Percentiles rank a stretch among this genome's conserved stretches.
Conservation (phyloP, 92 coral and sea anemone genomes). For the Porites rus region DNA sequence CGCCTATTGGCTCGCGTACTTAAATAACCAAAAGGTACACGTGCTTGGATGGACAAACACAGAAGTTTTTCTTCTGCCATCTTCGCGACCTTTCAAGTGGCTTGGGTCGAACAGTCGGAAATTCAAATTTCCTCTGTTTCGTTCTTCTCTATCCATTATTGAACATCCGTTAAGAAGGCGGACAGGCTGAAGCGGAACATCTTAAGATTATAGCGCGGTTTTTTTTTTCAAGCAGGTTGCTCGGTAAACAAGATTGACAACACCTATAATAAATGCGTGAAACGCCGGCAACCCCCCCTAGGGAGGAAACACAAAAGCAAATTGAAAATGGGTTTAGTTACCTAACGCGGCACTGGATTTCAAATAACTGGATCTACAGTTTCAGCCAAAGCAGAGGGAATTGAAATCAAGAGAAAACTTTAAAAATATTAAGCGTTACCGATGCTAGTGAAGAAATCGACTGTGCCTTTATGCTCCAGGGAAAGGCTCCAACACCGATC, state of each 20-base stretch:
- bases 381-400: neutral
- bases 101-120: slow-evolving; percentile 32
- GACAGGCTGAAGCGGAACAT: neutral
- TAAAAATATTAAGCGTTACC: neutral
- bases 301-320: slow-evolving; percentile 9
- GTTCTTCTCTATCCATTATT: slow-evolving; percentile 2
- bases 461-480: neutral
- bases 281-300: slow-evolving; percentile 34
- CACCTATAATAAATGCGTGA: slow-evolving; percentile 47
- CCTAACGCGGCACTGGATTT: neutral
- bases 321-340: neutral
- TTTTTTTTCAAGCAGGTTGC: slow-evolving; percentile 26
- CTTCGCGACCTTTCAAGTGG: slow-evolving; percentile 40
- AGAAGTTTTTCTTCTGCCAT: slow-evolving; percentile 37
- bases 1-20: slow-evolving; percentile 53
- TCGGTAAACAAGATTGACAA: slow-evolving; percentile 39
- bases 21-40: slow-evolving; percentile 64
- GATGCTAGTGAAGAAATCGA: neutral
- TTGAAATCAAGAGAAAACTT: neutral
- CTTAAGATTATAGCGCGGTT: neutral
- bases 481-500: slow-evolving; percentile 16
- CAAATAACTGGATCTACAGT: neutral
- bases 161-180: slow-evolving; percentile 3
- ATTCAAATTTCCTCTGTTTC: slow-evolving; percentile 41
- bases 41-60: slow-evolving; percentile 69